A percentile compares a stretch with the other conserved stretches of the same genome.
Conservation (phyloP, 2,797 vertebrate species). For the Hemitrygon akajei region DNA sequence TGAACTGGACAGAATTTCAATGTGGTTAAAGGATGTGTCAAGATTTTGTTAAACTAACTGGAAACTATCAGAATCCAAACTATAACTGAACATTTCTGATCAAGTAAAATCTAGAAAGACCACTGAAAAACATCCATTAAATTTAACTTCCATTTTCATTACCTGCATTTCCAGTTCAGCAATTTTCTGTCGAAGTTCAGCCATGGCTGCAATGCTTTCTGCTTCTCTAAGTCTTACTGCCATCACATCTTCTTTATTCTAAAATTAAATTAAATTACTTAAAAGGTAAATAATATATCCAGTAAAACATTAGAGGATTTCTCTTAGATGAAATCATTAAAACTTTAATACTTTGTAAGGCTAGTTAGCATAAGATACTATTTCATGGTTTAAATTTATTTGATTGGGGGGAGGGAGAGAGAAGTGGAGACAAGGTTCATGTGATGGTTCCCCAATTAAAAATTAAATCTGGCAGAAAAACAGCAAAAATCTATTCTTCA, state of each 20-base stretch:
- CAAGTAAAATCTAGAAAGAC: not conserved
- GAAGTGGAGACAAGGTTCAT: no score
- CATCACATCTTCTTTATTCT: constrained; percentile 98
- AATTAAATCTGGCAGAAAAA: no score
- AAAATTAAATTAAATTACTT: constrained; percentile 41
- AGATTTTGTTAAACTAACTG: not conserved
- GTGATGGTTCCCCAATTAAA: no score
- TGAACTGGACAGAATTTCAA: not conserved
- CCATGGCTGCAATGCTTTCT: constrained; percentile 93
- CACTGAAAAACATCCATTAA: not conserved
- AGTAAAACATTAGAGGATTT: not conserved
- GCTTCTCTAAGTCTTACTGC: constrained; percentile 88
- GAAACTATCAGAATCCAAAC: not conserved
- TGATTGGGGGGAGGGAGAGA: no score
- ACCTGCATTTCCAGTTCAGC: constrained; percentile 98
- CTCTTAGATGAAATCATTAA: not conserved
- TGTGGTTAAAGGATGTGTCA: not conserved
- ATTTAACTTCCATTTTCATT: constrained; percentile 38
- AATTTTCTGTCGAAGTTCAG: constrained; percentile 90
- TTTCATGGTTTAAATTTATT: not conserved
- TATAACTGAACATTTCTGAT: not conserved
- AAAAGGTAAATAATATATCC: not conserved
- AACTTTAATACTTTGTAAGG: not conserved
- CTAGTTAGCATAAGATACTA: not conserved
- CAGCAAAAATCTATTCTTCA: not conserved